A percentile compares a stretch with the other conserved stretches of the same genome.
Evolutionary conservation across 2,888 invertebrate genomes (phyloP).

Genomic region (Aporophyla lueneburgensis): DNA sequence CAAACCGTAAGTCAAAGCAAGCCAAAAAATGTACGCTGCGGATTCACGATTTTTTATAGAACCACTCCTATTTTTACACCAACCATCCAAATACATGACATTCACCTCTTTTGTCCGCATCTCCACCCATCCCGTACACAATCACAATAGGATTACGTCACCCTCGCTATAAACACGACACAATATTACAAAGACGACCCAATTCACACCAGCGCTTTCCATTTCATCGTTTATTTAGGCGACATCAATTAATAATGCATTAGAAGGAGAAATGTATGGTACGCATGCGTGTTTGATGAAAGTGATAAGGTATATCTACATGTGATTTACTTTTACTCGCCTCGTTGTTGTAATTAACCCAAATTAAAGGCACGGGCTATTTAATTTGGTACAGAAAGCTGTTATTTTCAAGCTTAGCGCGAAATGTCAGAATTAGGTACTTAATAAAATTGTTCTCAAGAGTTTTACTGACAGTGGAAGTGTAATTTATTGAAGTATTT

Average conservation of each 20-base stretch:
- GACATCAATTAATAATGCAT: conserved; percentile 76
- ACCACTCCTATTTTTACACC: conserved; percentile 25
- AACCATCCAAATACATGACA: conserved; percentile 31
- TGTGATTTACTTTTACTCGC: conserved; percentile 73
- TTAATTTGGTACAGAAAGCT: conserved; percentile 49
- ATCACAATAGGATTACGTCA: conserved; percentile 60
- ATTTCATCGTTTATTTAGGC: conserved; percentile 72
- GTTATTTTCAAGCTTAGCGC: conserved; percentile 20
- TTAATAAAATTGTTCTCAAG: conserved; percentile 34
- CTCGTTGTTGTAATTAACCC: conserved; percentile 69
- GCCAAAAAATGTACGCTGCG: neutral
- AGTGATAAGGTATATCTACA: conserved; percentile 74
- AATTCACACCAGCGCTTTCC: conserved; percentile 75
- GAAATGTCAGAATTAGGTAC: conserved; percentile 26
- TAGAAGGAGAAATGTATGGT: conserved; percentile 70
- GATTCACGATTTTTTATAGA: neutral
- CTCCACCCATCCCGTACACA: conserved; percentile 50
- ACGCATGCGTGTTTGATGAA: conserved; percentile 72
- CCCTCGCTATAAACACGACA: conserved; percentile 35
- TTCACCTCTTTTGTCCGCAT: conserved; percentile 51
- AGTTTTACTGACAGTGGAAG: conserved; percentile 18
- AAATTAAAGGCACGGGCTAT: conserved; percentile 61
- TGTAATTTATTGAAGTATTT: conserved; percentile 38
- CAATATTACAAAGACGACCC: conserved; percentile 69
- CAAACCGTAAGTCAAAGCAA: neutral